These are phyloP conservation scores for Oligia strigilis DNA, from an alignment of 2,888 invertebrate genomes.

Conservation along the genomic window DNA sequence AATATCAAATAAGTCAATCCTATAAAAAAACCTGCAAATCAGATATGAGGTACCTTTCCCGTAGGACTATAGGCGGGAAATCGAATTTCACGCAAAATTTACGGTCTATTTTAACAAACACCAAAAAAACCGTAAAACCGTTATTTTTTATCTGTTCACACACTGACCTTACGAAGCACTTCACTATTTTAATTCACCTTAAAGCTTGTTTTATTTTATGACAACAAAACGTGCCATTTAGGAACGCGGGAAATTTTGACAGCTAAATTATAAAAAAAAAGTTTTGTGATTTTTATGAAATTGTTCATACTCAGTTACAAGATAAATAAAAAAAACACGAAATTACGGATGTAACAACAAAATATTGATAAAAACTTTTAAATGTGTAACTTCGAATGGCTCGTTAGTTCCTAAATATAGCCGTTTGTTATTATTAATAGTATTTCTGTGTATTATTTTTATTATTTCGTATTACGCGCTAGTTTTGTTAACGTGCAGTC, in stretches of 20 bases:
- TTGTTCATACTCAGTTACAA: background rate
- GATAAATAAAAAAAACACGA: background rate
- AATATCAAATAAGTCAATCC: background rate
- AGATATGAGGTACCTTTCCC: background rate
- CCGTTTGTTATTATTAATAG: slow-evolving; percentile 34
- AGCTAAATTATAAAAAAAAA: background rate
- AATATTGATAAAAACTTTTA: background rate
- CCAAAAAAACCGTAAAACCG: slow-evolving; percentile 37
- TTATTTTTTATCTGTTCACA: slow-evolving; percentile 31
- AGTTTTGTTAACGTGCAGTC: slow-evolving; percentile 80
- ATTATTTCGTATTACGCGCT: slow-evolving; percentile 63
- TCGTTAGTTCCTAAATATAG: slow-evolving; percentile 25
- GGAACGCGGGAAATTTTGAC: slow-evolving; percentile 38
- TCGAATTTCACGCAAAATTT: slow-evolving; percentile 4
- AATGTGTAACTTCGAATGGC: background rate
- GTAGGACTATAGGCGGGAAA: background rate
- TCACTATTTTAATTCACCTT: slow-evolving; percentile 57
- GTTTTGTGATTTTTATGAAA: background rate
- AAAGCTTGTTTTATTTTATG: slow-evolving; percentile 6
- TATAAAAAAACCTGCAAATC: background rate
- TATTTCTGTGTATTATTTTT: slow-evolving; percentile 53
- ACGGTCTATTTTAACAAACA: background rate
- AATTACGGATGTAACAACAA: background rate
- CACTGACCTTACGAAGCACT: slow-evolving; percentile 58
- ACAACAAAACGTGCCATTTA: slow-evolving; percentile 7